Conservation (phyloP, 1,140 invertebrate genomes). For the Sipha flava region DNA sequence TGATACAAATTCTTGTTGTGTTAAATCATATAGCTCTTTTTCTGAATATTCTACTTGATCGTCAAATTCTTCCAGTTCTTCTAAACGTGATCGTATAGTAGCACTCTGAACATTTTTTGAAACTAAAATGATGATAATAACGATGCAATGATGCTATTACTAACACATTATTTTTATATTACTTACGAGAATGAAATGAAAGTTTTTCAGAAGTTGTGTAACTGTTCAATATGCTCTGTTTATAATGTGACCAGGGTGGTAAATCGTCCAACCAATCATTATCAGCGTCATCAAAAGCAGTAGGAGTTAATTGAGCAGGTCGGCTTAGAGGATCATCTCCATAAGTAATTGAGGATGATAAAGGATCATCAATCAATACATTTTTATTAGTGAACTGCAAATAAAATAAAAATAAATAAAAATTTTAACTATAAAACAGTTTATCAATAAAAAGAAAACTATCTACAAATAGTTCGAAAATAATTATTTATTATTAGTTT, state of each 20-base stretch:
- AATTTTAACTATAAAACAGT: too few species aligned
- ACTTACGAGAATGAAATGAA: background rate
- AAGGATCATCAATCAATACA: background rate
- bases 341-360: background rate
- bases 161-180: slow-evolving; percentile 41
- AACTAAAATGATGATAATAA: slow-evolving; percentile 45
- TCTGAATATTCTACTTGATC: slow-evolving; percentile 59
- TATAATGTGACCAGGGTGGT: slow-evolving; percentile 39
- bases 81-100: slow-evolving; percentile 77
- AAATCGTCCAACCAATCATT: slow-evolving; percentile 33
- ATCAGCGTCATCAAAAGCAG: background rate
- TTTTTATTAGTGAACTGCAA: background rate
- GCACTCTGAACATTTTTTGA: slow-evolving; percentile 65
- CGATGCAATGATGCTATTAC: slow-evolving; percentile 3
- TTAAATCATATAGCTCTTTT: slow-evolving; percentile 78
- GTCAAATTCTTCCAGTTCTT: slow-evolving; percentile 91
- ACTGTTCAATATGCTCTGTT: slow-evolving; percentile 39
- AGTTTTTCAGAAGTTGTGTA: slow-evolving; percentile 25
- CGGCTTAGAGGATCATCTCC: slow-evolving; percentile 18
- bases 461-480: too few species aligned
- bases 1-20: slow-evolving; percentile 82
- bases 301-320: background rate
- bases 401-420: background rate
- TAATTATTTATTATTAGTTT: too few species aligned
- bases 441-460: too few species aligned